Percentiles rank a stretch among this genome's conserved stretches.
These are phyloP conservation scores for Stratiolaelaps scimitus DNA, from an alignment of 1,140 invertebrate genomes.

Conservation along the genomic window DNA sequence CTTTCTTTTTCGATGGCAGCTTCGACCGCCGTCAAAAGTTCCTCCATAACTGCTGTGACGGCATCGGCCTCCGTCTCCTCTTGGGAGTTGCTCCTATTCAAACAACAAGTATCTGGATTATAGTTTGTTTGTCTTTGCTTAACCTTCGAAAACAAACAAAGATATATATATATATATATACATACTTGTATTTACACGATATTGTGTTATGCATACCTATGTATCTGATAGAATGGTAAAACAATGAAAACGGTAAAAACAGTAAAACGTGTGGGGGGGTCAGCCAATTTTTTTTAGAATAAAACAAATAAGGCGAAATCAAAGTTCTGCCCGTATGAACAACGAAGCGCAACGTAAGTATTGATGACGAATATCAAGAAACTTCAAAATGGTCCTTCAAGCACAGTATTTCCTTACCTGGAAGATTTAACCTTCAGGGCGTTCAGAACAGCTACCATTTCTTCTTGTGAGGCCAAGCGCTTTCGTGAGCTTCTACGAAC, in stretches of 20 bases:
- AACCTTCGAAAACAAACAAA: too few relatives aligned
- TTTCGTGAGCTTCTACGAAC: constrained; percentile 20
- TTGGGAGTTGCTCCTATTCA: constrained; percentile 23
- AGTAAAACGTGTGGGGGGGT: too few relatives aligned
- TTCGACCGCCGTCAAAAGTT: constrained; percentile 7
- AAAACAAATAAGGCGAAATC: neutral
- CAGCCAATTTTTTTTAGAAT: too few relatives aligned
- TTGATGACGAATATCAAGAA: too few relatives aligned
- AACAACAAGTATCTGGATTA: neutral
- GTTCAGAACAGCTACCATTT: neutral
- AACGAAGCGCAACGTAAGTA: too few relatives aligned
- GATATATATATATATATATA: too few relatives aligned
- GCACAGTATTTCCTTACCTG: neutral
- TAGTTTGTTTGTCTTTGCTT: too few relatives aligned
- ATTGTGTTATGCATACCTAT: too few relatives aligned
- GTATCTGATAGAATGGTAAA: too few relatives aligned
- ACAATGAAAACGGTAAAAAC: too few relatives aligned
- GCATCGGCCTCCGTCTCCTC: constrained; percentile 31
- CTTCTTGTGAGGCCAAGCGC: neutral
- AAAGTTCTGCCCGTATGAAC: neutral
- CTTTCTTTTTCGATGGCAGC: constrained; percentile 18
- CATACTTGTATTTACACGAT: too few relatives aligned
- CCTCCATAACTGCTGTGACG: neutral
- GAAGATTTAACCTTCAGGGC: neutral
- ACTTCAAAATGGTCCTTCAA: too few relatives aligned